Conservation (phyloP, 2,113 vertebrate genomes). For the Plecotus auritus region DNA sequence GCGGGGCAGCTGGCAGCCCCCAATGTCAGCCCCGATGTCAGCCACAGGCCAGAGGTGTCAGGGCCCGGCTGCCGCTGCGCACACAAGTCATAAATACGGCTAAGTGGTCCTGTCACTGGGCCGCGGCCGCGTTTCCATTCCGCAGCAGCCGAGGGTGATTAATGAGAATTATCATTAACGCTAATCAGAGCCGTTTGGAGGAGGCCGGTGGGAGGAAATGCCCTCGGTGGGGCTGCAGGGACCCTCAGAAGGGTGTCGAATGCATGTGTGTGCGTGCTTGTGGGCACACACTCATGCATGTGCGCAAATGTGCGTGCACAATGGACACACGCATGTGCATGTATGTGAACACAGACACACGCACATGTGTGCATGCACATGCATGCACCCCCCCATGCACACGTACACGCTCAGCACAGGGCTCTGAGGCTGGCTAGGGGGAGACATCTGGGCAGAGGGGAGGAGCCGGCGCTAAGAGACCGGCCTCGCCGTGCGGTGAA, state of each 20-base stretch:
- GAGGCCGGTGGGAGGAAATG: neutral
- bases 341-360: too few relatives aligned
- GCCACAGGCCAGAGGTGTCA: neutral
- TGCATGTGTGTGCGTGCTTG: fast-evolving
- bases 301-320: fast-evolving
- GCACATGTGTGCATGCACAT: neutral
- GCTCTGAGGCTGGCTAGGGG: fast-evolving
- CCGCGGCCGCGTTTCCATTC: fast-evolving
- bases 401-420: neutral
- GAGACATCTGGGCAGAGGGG: neutral
- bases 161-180: constrained; percentile 13
- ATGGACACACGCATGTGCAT: too few relatives aligned
- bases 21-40: neutral
- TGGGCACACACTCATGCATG: fast-evolving
- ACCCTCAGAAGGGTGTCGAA: fast-evolving
- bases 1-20: neutral
- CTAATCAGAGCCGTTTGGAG: constrained; percentile 24
- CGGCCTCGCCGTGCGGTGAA: neutral
- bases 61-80: neutral
- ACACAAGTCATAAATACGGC: neutral
- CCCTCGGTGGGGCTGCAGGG: fast-evolving
- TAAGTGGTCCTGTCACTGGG: neutral
- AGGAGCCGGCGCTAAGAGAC: neutral
- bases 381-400: fast-evolving
- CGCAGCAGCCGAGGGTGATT: neutral